Percentiles rank a stretch among this genome's conserved stretches.
These are phyloP conservation scores for Drosophila neotestacea DNA, from an alignment of 2,888 invertebrate species.

Conservation along the genomic window DNA sequence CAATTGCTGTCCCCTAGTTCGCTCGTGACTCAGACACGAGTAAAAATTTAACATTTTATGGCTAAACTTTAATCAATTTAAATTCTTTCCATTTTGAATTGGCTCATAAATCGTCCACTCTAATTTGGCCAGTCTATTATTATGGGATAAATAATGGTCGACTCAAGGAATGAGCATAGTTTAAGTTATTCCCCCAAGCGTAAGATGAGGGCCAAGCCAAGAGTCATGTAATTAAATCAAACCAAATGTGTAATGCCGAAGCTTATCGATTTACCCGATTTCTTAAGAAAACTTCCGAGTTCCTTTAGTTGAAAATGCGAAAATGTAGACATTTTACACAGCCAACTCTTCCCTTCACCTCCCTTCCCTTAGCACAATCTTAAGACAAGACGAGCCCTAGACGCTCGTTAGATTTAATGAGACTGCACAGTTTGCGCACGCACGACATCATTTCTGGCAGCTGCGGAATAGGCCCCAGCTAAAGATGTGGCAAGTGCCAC, in stretches of 20 bases:
- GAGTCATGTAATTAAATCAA: constrained; percentile 46
- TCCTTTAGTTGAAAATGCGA: constrained; percentile 27
- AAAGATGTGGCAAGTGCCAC: constrained; percentile 54
- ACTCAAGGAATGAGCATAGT: constrained; percentile 13
- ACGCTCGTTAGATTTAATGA: constrained; percentile 76
- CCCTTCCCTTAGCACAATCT: background rate
- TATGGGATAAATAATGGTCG: constrained; percentile 34
- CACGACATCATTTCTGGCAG: constrained; percentile 72
- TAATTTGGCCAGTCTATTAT: constrained; percentile 40
- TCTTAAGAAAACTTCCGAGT: constrained; percentile 39
- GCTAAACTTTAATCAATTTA: constrained; percentile 56
- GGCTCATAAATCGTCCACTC: constrained; percentile 43
- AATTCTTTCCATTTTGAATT: constrained; percentile 46
- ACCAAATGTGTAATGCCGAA: constrained; percentile 48
- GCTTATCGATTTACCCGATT: constrained; percentile 45
- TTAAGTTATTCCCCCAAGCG: constrained; percentile 13
- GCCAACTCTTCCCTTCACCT: background rate
- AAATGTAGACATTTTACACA: constrained; percentile 55
- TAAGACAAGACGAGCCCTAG: constrained; percentile 36
- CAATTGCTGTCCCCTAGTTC: background rate
- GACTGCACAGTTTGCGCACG: constrained; percentile 77
- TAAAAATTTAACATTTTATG: constrained; percentile 34
- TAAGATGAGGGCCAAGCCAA: constrained; percentile 12
- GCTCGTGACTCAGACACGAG: constrained; percentile 17
- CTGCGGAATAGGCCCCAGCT: constrained; percentile 26